Evolutionary conservation across 2,113 vertebrate genomes (phyloP).

Genomic region (Delphinus delphis): DNA sequence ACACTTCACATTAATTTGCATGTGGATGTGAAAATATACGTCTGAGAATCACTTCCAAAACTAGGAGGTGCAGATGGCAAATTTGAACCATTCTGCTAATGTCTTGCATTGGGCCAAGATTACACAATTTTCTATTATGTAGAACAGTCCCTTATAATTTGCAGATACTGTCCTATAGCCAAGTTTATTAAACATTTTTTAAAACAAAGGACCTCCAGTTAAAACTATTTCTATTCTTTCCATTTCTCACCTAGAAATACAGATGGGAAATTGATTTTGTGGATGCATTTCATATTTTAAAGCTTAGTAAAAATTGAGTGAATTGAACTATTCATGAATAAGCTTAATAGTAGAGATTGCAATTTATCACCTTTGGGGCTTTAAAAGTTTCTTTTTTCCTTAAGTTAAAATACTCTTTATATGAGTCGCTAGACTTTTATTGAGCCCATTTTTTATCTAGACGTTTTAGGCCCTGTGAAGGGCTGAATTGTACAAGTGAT

Average conservation of each 20-base stretch:
- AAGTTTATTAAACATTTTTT: neutral
- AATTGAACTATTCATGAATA: neutral
- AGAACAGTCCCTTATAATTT: neutral
- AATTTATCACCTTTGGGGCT: neutral
- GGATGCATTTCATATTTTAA: conserved; percentile 3
- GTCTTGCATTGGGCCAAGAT: conserved; percentile 4
- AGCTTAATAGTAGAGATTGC: neutral
- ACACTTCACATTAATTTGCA: conserved; percentile 38
- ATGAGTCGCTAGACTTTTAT: neutral
- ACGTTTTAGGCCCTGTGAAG: neutral
- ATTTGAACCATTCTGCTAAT: conserved; percentile 35
- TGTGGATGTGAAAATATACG: neutral
- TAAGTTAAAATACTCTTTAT: conserved; percentile 8
- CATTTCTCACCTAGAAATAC: conserved; percentile 24
- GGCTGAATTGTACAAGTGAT: neutral
- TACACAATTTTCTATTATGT: conserved; percentile 12
- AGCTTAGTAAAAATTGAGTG: neutral
- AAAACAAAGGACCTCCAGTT: conserved; percentile 19
- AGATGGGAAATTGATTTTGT: conserved; percentile 23
- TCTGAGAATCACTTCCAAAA: conserved; percentile 19
- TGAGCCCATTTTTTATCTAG: neutral
- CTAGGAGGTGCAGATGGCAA: neutral
- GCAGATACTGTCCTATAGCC: neutral
- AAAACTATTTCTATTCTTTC: conserved; percentile 8
- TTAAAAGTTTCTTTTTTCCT: neutral